A percentile compares a stretch with the other conserved stretches of the same genome.
phyloP scores from a whole-genome alignment of 2,113 vertebrate genomes.

The Lamprologus tigripictilis region DNA sequence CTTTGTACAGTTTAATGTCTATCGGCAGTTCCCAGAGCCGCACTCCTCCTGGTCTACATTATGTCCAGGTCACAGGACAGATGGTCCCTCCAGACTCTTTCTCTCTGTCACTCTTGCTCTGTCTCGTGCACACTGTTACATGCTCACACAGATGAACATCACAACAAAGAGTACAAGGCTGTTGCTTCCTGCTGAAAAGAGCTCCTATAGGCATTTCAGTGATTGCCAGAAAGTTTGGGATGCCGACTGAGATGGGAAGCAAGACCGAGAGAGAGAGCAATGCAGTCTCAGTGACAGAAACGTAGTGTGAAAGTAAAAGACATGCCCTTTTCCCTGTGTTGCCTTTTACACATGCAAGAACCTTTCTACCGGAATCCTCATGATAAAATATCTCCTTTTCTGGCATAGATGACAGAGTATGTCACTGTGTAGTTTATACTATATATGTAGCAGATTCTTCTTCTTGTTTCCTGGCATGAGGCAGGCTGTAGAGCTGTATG shows the following conservation, averaged over 20 bases:
- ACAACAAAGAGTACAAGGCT: neutral
- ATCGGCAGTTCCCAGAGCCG: neutral
- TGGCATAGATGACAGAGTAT: neutral
- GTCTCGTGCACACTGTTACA: neutral
- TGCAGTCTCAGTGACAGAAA: neutral
- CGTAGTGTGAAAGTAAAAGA: neutral
- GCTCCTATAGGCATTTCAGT: neutral
- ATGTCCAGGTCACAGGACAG: conserved; percentile 39
- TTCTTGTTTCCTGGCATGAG: neutral
- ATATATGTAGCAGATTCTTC: neutral
- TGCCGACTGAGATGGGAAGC: neutral
- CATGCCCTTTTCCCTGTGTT: neutral
- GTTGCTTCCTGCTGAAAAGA: neutral
- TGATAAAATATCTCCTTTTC: neutral
- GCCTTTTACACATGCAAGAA: neutral
- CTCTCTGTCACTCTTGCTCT: neutral
- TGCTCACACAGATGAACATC: neutral
- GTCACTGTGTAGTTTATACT: neutral
- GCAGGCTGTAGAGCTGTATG: neutral
- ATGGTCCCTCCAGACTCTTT: neutral
- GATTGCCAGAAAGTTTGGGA: neutral
- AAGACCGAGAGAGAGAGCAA: neutral
- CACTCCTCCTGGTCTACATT: neutral
- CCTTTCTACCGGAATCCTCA: neutral
- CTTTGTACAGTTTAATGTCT: neutral